Evolutionary conservation across 2,797 vertebrate genomes (phyloP), one percentile per base, ranked within the genome.

Genomic region (Pristis pectinata): DNA sequence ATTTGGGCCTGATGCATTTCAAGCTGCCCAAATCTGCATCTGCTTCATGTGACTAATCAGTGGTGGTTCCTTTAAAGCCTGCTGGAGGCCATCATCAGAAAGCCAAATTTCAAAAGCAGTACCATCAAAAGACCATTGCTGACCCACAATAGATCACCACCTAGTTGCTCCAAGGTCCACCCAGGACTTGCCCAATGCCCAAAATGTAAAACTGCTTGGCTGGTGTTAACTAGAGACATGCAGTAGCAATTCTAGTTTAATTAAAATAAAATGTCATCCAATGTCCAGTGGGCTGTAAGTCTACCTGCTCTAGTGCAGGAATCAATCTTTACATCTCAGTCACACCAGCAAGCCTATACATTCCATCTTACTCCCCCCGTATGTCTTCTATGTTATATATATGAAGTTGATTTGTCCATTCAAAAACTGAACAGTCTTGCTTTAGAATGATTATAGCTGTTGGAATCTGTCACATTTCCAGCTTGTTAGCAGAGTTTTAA

Each of bases 391-490:
- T 49, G n/a, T n/a, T n/a, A n/a, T n/a, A n/a, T n/a, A n/a, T n/a
- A n/a, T n/a, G n/a, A n/a, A 74, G 7, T 64, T 41, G 15, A 4
- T 53, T 27, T 53, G 41, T 30, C 37, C 24, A 85, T 49, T 85
- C 30, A 41, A 44, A 70, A 37, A 70, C 24, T 19, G 9, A 70
- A 37, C 19, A 41, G 61, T 27, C 64, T 93, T 93, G 2, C 61
- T 72, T 41, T 41, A 70, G 91, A 72, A 70, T 72, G 91, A 93
- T 72, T 93, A 93, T 49, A 72, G 41, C 67, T 89, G 22, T 61
- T 92, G 17, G 61, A 70, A 41, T 92, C 22, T 92, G 89, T 22
- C 22, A 93, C 34, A 44, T 70, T 70, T 44, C n/a, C 89, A 93
- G 22, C 61, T 93, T 93, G 22, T 72, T 49, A 93, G 70, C 56